Evolutionary conservation across 1,140 invertebrate species (phyloP).

Genomic region (Phortica variegata): DNA sequence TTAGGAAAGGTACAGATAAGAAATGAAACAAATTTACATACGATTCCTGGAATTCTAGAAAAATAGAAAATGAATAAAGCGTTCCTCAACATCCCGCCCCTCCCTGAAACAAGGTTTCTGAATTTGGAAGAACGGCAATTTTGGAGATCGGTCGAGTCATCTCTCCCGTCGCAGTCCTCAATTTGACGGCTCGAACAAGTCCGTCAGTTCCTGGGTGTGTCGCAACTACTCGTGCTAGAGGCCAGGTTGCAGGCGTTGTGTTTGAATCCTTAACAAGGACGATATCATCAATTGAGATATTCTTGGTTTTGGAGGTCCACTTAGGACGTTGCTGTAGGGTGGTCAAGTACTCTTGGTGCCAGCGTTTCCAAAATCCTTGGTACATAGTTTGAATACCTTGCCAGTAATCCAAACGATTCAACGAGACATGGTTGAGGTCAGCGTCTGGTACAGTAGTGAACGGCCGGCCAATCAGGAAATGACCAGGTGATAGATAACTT

Average conservation of each 20-base stretch:
- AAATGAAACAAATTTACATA: too few species aligned
- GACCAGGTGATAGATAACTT: conserved; percentile 43
- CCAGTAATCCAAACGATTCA: conserved; percentile 23
- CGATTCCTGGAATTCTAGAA: too few species aligned
- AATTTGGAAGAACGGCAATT: neutral
- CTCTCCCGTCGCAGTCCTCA: conserved; percentile 11
- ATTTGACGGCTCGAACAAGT: conserved; percentile 27
- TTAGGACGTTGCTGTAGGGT: conserved; percentile 23
- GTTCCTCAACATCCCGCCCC: conserved; percentile 1
- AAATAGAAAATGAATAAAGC: neutral
- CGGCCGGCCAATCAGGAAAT: too few species aligned
- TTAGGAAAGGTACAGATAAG: too few species aligned
- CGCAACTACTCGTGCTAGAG: conserved; percentile 20
- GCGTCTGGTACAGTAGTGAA: conserved; percentile 18
- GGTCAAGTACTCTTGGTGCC: conserved; percentile 29
- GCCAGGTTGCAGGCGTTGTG: conserved; percentile 29
- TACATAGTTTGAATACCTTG: conserved; percentile 19
- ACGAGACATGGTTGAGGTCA: neutral
- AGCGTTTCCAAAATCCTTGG: conserved; percentile 30
- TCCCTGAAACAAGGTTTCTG: neutral
- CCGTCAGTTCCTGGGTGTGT: conserved; percentile 28
- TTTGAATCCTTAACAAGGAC: conserved; percentile 31
- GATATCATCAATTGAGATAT: conserved; percentile 21
- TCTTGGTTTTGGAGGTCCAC: conserved; percentile 17
- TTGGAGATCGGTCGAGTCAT: conserved; percentile 9